phyloP scores from a whole-genome alignment of 2,113 vertebrate species.

The Campylomormyrus numenius region DNA sequence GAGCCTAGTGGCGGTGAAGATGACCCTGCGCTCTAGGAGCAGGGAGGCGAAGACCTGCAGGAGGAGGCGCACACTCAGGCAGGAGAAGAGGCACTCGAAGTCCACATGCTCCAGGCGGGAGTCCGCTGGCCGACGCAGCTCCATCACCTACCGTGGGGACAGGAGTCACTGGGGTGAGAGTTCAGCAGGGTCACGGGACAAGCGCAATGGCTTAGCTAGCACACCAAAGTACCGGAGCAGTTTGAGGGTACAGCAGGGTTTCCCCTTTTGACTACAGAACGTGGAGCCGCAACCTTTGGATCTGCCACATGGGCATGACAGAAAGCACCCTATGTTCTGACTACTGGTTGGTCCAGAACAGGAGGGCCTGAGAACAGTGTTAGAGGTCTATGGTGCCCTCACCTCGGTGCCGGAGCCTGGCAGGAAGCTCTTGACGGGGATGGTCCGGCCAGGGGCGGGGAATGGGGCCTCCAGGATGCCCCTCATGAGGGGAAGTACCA shows the following conservation, averaged over 20 bases:
- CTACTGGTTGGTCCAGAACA: not conserved
- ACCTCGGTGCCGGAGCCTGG: slow-evolving; percentile 87
- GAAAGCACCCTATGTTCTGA: not conserved
- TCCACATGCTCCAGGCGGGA: slow-evolving; percentile 92
- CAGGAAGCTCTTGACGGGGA: slow-evolving; percentile 80
- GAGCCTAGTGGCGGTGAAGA: slow-evolving; percentile 72
- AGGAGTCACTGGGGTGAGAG: not conserved
- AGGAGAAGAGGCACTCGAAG: slow-evolving; percentile 83
- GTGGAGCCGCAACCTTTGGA: not conserved
- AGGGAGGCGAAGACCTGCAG: slow-evolving; percentile 71
- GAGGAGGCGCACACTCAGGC: slow-evolving; percentile 68
- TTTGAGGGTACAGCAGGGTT: not conserved
- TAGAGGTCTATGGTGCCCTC: not conserved
- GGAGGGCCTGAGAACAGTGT: not conserved
- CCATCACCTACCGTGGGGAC: slow-evolving; percentile 57
- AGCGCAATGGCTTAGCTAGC: not conserved
- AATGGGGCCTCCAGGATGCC: slow-evolving; percentile 91
- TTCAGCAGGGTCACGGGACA: not conserved
- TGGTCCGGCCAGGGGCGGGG: slow-evolving; percentile 79
- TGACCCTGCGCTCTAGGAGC: slow-evolving; percentile 72
- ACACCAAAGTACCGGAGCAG: not conserved
- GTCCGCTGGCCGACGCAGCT: slow-evolving; percentile 81
- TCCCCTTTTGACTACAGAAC: not conserved
- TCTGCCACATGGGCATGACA: too few relatives aligned
- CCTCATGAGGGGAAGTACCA: slow-evolving; percentile 90